A percentile compares a stretch with the other conserved stretches of the same genome.
Evolutionary conservation across 1,140 invertebrate species (phyloP).

Genomic region (Harlomillsia oculata): DNA sequence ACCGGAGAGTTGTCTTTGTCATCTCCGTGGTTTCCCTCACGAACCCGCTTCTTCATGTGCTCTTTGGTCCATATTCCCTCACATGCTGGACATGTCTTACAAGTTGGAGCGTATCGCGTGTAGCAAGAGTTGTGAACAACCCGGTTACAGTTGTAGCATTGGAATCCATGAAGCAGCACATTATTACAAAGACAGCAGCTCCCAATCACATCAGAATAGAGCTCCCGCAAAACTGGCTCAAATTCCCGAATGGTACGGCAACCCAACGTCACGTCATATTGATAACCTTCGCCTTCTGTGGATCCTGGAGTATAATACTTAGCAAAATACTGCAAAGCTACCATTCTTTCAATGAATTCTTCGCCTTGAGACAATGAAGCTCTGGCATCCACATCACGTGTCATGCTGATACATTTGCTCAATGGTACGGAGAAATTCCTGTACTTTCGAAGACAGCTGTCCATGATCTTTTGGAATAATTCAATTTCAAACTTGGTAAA

Average conservation of each 20-base stretch:
- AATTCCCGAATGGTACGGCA: slow-evolving; percentile 27
- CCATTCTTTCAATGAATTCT: slow-evolving; percentile 25
- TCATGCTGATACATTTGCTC: slow-evolving; percentile 22
- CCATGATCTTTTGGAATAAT: slow-evolving; percentile 18
- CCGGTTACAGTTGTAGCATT: no score
- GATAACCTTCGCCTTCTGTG: no score
- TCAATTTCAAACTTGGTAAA: slow-evolving; percentile 26
- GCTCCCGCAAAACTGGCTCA: slow-evolving; percentile 25
- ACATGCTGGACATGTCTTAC: no score
- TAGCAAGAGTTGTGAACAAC: no score
- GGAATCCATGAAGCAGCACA: slow-evolving; percentile 30
- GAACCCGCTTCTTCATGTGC: no score
- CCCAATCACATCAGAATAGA: slow-evolving; percentile 18
- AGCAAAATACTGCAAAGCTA: slow-evolving; percentile 20
- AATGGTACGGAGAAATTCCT: slow-evolving; percentile 18
- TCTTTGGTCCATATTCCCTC: no score
- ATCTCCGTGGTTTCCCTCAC: no score
- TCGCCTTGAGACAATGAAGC: slow-evolving; percentile 1
- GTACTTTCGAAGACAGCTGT: slow-evolving; percentile 20
- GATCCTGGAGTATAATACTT: slow-evolving; percentile 8
- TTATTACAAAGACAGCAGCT: slow-evolving; percentile 21
- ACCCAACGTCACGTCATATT: slow-evolving; percentile 25
- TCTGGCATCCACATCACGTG: slow-evolving; percentile 3
- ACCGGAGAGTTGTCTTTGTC: no score
- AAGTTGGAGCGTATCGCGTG: no score